Evolutionary conservation across 2,113 vertebrate species (phyloP).

Genomic region (Microtus pennsylvanicus): DNA sequence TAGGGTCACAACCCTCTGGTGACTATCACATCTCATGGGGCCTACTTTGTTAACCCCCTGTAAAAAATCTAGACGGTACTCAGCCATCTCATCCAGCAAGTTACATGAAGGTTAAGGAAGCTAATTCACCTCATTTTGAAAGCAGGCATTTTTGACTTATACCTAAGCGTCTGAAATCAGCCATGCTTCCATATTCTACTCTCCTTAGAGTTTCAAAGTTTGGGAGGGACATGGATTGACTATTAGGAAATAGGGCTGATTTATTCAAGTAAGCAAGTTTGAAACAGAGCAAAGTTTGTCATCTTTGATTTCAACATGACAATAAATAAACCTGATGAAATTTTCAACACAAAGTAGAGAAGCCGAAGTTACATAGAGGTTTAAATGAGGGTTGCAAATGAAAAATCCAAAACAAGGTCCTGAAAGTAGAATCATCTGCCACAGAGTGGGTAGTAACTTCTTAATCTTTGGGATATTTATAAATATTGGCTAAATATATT

Average conservation of each 20-base stretch:
- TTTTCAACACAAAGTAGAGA: background rate
- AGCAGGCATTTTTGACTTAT: conserved; percentile 20
- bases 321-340: conserved; percentile 1
- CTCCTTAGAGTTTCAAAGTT: background rate
- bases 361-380: background rate
- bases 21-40: no score
- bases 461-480: background rate
- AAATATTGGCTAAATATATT: background rate
- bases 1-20: background rate
- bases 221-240: background rate
- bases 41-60: background rate
- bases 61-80: background rate
- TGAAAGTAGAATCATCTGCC: background rate
- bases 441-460: background rate
- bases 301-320: background rate
- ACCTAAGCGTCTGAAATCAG: background rate
- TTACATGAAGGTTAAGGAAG: background rate
- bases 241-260: background rate
- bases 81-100: background rate
- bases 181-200: background rate
- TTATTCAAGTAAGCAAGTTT: background rate
- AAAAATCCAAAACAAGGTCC: background rate
- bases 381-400: background rate
- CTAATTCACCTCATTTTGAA: conserved; percentile 25
- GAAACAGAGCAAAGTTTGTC: background rate